Evolutionary conservation across 2,888 invertebrate species (phyloP).

Genomic region (Erannis defoliaria): DNA sequence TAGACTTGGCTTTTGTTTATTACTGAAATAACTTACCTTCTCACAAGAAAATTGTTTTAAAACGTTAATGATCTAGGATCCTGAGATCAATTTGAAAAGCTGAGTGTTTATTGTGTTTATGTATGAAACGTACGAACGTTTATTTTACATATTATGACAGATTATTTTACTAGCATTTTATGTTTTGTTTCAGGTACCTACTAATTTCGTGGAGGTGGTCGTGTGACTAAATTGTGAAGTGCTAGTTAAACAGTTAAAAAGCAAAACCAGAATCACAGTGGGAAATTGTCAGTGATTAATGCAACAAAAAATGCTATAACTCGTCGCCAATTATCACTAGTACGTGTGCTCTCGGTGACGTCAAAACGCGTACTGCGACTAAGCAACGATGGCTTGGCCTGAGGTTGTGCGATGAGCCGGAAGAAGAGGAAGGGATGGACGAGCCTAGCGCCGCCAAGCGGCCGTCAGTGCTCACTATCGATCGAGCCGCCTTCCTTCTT

Average conservation of each 20-base stretch:
- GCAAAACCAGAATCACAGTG: background rate
- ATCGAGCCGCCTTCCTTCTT: conserved; percentile 95
- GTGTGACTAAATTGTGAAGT: conserved; percentile 23
- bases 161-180: background rate
- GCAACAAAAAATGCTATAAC: conserved; percentile 35
- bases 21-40: background rate
- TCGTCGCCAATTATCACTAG: conserved; percentile 29
- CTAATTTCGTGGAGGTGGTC: conserved; percentile 11
- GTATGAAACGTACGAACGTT: background rate
- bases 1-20: background rate
- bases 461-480: conserved; percentile 92
- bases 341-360: conserved; percentile 50
- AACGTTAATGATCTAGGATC: background rate
- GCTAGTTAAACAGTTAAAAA: background rate
- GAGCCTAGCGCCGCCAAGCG: conserved; percentile 83
- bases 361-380: conserved; percentile 74
- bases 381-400: conserved; percentile 85
- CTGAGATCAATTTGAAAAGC: background rate
- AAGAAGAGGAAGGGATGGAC: conserved; percentile 78
- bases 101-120: background rate
- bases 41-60: background rate
- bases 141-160: background rate
- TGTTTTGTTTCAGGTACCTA: conserved; percentile 27
- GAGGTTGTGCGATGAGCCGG: conserved; percentile 84
- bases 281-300: background rate